These are phyloP conservation scores for Micromesistius poutassou DNA, from an alignment of 2,797 vertebrate genomes.

Conservation along the genomic window DNA sequence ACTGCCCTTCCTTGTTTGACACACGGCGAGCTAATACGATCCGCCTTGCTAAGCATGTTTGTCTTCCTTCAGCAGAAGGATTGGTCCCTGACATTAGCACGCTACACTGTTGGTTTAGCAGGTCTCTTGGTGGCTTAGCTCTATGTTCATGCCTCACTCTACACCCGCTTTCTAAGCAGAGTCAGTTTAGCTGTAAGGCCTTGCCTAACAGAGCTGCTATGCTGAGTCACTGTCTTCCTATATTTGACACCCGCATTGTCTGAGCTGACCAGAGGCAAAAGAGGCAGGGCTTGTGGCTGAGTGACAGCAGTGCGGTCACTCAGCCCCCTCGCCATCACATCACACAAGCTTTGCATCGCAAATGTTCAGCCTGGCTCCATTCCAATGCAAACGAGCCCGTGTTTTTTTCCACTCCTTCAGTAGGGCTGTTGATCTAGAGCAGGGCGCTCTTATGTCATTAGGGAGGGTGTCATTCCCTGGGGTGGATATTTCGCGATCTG, in stretches of 20 bases:
- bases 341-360: conserved; percentile 66
- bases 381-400: conserved; percentile 47
- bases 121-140: neutral
- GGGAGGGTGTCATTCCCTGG: neutral
- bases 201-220: neutral
- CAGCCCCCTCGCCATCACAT: too few species aligned
- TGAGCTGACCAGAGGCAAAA: conserved; percentile 50
- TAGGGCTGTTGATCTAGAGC: neutral
- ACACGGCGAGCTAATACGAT: conserved; percentile 29
- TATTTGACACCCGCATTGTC: too few species aligned
- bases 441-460: neutral
- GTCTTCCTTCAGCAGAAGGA: conserved; percentile 28
- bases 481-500: neutral
- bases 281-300: conserved; percentile 28
- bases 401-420: conserved; percentile 41
- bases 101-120: conserved; percentile 20
- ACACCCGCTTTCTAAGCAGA: neutral
- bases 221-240: too few species aligned
- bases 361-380: conserved; percentile 52
- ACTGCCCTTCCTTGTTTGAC: conserved; percentile 25
- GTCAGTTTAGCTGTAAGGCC: conserved; percentile 1
- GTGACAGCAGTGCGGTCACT: conserved; percentile 37
- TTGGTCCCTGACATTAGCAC: conserved; percentile 34
- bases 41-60: conserved; percentile 11
- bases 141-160: conserved; percentile 13